Evolutionary conservation across 2,113 vertebrate species (phyloP).

Genomic region (Amazona guildingii): DNA sequence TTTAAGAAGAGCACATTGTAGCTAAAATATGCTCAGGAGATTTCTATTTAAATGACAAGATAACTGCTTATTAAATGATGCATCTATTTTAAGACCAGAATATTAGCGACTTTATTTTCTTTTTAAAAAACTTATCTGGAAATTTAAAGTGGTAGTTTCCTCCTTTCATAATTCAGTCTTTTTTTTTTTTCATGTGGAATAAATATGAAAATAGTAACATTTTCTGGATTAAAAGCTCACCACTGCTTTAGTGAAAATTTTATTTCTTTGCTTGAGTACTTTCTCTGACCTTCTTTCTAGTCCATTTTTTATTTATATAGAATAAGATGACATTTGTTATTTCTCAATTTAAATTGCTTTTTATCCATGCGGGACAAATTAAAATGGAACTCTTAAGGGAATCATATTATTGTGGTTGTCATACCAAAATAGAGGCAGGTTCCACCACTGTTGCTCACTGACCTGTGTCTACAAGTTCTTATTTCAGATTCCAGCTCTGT

Average conservation of each 20-base stretch:
- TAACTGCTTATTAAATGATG: conserved; percentile 5
- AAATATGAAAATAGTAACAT: background rate
- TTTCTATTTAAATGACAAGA: conserved; percentile 24
- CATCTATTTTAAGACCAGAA: conserved; percentile 4
- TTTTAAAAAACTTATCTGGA: background rate
- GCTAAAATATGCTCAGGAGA: background rate
- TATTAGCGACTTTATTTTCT: background rate
- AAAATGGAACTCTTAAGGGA: conserved; percentile 13
- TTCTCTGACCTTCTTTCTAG: conserved; percentile 8
- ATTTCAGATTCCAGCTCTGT: background rate
- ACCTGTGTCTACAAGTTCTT: background rate
- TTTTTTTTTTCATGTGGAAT: background rate
- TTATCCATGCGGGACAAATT: conserved; percentile 51
- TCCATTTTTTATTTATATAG: conserved; percentile 47
- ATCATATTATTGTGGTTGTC: conserved; percentile 5
- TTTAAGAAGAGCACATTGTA: conserved; percentile 1
- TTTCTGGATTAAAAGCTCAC: conserved; percentile 7
- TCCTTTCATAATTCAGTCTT: background rate
- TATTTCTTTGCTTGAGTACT: conserved; percentile 17
- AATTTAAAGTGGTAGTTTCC: background rate
- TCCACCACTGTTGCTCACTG: background rate
- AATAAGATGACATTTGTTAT: conserved; percentile 40
- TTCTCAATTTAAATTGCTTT: conserved; percentile 51
- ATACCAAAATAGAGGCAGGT: conserved; percentile 10
- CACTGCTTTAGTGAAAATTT: background rate